Percentiles rank a stretch among this genome's conserved stretches.
Conservation (phyloP, 2,113 vertebrate genomes). For the Sapajus apella region DNA sequence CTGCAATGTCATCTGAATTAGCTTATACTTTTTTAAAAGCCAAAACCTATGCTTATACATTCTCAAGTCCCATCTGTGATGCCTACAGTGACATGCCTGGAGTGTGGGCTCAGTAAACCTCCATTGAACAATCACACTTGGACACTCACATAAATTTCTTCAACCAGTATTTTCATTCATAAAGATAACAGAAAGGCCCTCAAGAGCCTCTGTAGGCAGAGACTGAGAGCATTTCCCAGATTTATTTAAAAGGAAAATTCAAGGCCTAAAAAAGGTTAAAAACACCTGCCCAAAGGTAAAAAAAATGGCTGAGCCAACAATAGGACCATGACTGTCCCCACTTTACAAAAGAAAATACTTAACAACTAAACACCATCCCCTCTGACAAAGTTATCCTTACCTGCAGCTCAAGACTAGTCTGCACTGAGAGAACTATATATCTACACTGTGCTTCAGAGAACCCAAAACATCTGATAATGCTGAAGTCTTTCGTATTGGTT, state of each 20-base stretch:
- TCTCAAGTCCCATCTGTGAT: background rate
- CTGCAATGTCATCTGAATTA: background rate
- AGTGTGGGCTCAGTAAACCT: background rate
- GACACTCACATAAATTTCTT: background rate
- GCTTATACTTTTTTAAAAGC: background rate
- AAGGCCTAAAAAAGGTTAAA: background rate
- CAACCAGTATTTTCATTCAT: background rate
- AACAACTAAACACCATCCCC: background rate
- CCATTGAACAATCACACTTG: background rate
- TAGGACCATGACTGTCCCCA: background rate
- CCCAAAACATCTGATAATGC: background rate
- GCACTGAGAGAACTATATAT: background rate
- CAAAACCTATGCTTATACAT: background rate
- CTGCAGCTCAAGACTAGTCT: background rate
- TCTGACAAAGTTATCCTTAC: slow-evolving; percentile 11
- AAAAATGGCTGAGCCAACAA: background rate
- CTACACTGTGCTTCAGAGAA: background rate
- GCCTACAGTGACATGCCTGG: fast-evolving
- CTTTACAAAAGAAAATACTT: background rate
- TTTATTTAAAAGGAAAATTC: slow-evolving; percentile 34
- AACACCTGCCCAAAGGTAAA: background rate
- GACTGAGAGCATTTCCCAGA: background rate
- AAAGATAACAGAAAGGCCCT: background rate
- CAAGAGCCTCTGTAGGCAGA: background rate
- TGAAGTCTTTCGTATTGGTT: background rate